phyloP scores from a whole-genome alignment of 2,888 invertebrate species.

The Drosophila sordidula region DNA sequence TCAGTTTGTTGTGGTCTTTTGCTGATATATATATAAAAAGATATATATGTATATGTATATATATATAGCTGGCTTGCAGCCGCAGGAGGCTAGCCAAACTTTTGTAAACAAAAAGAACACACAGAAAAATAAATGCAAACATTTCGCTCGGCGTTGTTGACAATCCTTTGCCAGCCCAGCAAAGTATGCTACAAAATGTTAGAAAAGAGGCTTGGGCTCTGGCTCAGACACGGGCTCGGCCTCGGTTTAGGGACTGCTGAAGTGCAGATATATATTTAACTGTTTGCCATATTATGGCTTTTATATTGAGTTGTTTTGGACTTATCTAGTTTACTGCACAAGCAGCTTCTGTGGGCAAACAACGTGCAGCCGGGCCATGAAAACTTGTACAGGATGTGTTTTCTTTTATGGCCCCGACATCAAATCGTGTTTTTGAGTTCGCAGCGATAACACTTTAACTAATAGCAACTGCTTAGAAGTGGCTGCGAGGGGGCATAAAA shows the following conservation, averaged over 20 bases:
- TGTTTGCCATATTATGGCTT: slow-evolving; percentile 80
- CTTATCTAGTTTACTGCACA: slow-evolving; percentile 78
- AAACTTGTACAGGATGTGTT: slow-evolving; percentile 48
- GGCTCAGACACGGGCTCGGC: not conserved
- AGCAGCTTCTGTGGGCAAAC: slow-evolving; percentile 48
- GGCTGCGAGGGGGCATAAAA: slow-evolving; percentile 16
- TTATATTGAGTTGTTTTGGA: slow-evolving; percentile 82
- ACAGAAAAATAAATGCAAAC: slow-evolving; percentile 51
- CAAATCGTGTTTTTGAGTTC: slow-evolving; percentile 54
- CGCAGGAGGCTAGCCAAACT: slow-evolving; percentile 43
- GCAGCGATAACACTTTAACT: slow-evolving; percentile 39
- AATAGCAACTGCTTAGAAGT: slow-evolving; percentile 9
- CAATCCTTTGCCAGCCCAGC: slow-evolving; percentile 57
- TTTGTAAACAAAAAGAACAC: slow-evolving; percentile 63
- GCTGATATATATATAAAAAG: slow-evolving; percentile 27
- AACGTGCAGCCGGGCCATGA: slow-evolving; percentile 35
- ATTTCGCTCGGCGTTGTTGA: slow-evolving; percentile 63
- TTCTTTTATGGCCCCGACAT: slow-evolving; percentile 53
- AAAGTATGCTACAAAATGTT: slow-evolving; percentile 50
- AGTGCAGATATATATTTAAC: slow-evolving; percentile 58
- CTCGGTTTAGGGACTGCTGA: not conserved
- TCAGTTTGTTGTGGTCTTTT: slow-evolving; percentile 47
- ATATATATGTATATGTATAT: slow-evolving; percentile 14
- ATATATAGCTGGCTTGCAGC: slow-evolving; percentile 43
- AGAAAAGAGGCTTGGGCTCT: slow-evolving; percentile 9